phyloP scores from a whole-genome alignment of 2,888 invertebrate genomes.

The Dynastes hyllus region DNA sequence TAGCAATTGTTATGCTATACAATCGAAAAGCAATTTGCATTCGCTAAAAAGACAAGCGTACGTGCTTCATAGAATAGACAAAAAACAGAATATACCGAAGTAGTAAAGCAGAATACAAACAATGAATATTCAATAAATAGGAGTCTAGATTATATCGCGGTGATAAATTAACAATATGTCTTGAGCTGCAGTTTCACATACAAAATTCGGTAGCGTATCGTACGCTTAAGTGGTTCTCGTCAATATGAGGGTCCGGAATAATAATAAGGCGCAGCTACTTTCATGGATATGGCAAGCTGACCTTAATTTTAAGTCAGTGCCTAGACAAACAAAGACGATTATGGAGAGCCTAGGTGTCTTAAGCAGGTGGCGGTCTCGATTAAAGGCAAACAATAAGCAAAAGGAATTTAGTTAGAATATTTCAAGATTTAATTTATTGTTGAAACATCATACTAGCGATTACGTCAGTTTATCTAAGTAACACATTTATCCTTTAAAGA shows the following conservation, averaged over 20 bases:
- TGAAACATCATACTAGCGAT: not conserved
- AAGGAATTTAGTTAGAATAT: conserved; percentile 1
- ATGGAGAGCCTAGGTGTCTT: conserved; percentile 33
- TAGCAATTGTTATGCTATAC: conserved; percentile 36
- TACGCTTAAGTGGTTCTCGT: conserved; percentile 45
- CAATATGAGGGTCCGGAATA: conserved; percentile 43
- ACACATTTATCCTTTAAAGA: no score
- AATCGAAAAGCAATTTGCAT: conserved; percentile 39
- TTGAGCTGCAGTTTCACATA: conserved; percentile 57
- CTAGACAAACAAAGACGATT: conserved; percentile 45
- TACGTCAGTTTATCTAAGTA: no score
- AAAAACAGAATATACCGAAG: conserved; percentile 38
- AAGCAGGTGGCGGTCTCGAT: conserved; percentile 19
- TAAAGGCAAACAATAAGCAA: conserved; percentile 14
- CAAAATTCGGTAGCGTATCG: conserved; percentile 53
- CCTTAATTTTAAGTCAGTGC: conserved; percentile 49
- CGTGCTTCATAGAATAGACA: conserved; percentile 39
- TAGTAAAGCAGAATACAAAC: conserved; percentile 45
- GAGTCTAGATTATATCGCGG: conserved; percentile 49
- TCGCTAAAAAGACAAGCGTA: conserved; percentile 39
- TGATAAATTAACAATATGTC: conserved; percentile 57
- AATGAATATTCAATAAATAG: conserved; percentile 53
- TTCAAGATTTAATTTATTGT: not conserved
- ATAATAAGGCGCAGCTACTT: conserved; percentile 50
- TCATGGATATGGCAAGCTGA: conserved; percentile 47